Conservation (phyloP, 2,113 vertebrate species). For the Chaetodon trifascialis region DNA sequence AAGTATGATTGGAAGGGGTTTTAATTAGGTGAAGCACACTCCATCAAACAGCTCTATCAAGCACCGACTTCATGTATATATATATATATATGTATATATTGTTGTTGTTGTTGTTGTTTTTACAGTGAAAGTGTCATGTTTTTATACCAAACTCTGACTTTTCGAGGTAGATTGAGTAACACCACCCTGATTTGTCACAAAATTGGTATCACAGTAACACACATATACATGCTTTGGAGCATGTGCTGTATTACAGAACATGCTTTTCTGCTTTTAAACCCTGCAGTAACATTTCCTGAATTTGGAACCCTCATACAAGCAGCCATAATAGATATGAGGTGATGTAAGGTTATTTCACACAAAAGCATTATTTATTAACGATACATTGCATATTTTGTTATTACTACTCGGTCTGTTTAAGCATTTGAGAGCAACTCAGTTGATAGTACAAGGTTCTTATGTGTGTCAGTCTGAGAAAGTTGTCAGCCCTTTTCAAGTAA, state of each 20-base stretch:
- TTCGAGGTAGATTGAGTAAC: not conserved
- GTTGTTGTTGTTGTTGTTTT: not conserved
- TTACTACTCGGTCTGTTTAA: not conserved
- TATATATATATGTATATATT: no score
- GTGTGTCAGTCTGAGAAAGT: not conserved
- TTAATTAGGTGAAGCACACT: conserved; percentile 51
- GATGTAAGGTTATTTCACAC: not conserved
- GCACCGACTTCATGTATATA: not conserved
- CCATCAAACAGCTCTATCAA: conserved; percentile 36
- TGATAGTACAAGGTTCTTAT: not conserved
- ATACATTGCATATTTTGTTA: not conserved
- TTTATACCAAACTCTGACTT: not conserved
- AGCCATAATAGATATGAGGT: not conserved
- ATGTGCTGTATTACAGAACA: not conserved
- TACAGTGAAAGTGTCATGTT: not conserved
- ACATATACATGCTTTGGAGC: not conserved
- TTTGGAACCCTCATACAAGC: not conserved
- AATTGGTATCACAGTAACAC: not conserved
- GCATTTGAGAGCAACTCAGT: not conserved
- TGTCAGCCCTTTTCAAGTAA: not conserved
- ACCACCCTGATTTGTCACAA: not conserved
- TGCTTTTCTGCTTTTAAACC: not conserved
- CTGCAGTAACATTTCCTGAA: no score
- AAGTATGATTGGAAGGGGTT: conserved; percentile 24
- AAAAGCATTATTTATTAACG: not conserved